Base-by-base conservation (phyloP, 2,797 vertebrate species). In the Anolis apletophallus region DNA sequence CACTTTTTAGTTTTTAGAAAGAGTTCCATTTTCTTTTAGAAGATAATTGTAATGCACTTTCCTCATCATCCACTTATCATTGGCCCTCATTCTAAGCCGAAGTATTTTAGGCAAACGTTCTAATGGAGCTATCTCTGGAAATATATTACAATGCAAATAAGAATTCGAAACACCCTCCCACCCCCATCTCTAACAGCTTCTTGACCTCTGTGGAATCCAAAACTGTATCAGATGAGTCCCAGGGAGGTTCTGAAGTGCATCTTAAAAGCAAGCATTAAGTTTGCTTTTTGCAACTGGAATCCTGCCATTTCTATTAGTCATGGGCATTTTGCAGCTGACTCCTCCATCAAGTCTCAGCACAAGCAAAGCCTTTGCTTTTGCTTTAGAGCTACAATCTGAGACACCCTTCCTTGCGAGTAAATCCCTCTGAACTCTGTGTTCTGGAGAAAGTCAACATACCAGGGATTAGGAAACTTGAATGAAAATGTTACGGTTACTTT, bases 221-320 rank as follows among this genome's bases (percentile, higher is more conserved):
- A 87, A 50, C 34, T 14, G 85, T 74, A 87, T 89, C 92, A 89
- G 91, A 89, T 89, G 90, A 67, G 72, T 50, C 40, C 10, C 57
- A 1, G 2, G 46, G 64, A 36, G 54, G 72, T 26, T 36, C 74
- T 71, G 46, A 29, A 78, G 89, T 3, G 46, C 67, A 10, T 50
- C 74, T 32, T n/a, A 34, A 82, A 89, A 89, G 73, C 64, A 29
- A 59, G 88, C 83, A 54, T 54, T 80, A 54, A 71, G 81, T 67
- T 72, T 59, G 40, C 17, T 84, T 75, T 83, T 26, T 80, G 77
- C 54, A 64, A 0, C 17, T 0, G 84, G 86, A 87, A 40, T 76
- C 80, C 67, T 83, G 83, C 80, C 81, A 85, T 80, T 75, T 87
- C 46, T 80, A 80, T 88, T 88, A 88, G 83, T 88, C 72, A 80